Base-by-base conservation (phyloP, 2,888 invertebrate species). In the Eristalis tenax region DNA sequence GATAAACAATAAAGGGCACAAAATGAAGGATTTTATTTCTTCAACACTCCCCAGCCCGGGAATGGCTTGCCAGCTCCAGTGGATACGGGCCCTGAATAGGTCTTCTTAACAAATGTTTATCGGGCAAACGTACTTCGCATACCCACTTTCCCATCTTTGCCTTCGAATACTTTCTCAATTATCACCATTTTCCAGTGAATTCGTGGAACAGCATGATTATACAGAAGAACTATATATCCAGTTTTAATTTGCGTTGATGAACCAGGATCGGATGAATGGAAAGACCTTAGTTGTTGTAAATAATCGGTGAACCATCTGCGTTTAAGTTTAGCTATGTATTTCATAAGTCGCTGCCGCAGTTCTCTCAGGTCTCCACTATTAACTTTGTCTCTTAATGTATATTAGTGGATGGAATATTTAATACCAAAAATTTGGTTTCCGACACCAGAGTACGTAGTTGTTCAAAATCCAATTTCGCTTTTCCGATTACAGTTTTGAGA, bases 401-500 rank as follows among this genome's bases (percentile, higher is more conserved):
- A 32, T 59, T 38, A 15, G 1, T 28, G 23, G 56, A 10, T 22
- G 35, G 11, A 4, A 28, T 56, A 23, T 56, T 64, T 3, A 63
- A 68, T 3, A 81, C n/a, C 6, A 66, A n/a, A 57, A 79, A 71
- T 18, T 79, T 79, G 26, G 71, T 70, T 63, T 76, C 76, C 2
- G 50, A 26, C 15, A 80, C 22, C 43, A 80, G 23, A 0, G 68
- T 74, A 18, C 66, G 64, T 26, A 82, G 65, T n/a, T n/a, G n/a
- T n/a, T n/a, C n/a, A n/a, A n/a, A n/a, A n/a, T n/a, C n/a, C n/a
- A n/a, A n/a, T n/a, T n/a, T n/a, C n/a, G n/a, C n/a, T n/a, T n/a
- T n/a, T n/a, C n/a, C n/a, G n/a, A n/a, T n/a, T n/a, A n/a, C 69
- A 6, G 88, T 84, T 26, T 89, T 88, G 5, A 88, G 57, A 6